Conservation (phyloP, 1,140 invertebrate species). For the Pseudomyrmex sp. region DNA sequence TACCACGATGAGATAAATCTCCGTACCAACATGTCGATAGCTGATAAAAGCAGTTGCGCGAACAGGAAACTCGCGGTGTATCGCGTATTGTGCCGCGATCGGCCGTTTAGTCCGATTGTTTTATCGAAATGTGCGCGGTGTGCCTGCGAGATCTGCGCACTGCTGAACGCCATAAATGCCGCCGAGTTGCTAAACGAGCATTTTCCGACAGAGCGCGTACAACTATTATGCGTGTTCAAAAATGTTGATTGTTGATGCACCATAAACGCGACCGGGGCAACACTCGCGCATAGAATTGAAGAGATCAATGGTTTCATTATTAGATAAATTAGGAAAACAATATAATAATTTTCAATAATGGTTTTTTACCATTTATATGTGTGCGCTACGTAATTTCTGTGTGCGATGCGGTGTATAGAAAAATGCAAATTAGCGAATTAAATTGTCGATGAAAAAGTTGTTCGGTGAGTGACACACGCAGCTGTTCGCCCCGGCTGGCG, state of each 20-base stretch:
- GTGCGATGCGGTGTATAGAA: too few species aligned
- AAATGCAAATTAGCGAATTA: not conserved
- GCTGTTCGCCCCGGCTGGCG: not conserved
- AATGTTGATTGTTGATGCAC: not conserved
- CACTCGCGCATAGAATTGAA: too few species aligned
- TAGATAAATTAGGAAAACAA: too few species aligned
- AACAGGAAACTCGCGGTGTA: slow-evolving; percentile 41
- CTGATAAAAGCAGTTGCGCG: slow-evolving; percentile 70
- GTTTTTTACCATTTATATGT: too few species aligned
- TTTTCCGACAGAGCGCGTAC: slow-evolving; percentile 7
- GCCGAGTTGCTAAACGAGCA: not conserved
- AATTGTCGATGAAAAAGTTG: slow-evolving; percentile 63
- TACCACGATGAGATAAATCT: slow-evolving; percentile 67
- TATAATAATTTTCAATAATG: too few species aligned
- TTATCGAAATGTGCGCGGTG: slow-evolving; percentile 61
- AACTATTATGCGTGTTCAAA: not conserved
- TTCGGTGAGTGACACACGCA: slow-evolving; percentile 31
- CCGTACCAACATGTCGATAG: slow-evolving; percentile 60
- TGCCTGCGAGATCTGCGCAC: slow-evolving; percentile 24
- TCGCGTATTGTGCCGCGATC: slow-evolving; percentile 66
- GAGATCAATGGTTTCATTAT: too few species aligned
- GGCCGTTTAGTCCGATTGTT: slow-evolving; percentile 70
- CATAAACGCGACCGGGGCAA: too few species aligned
- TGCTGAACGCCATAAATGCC: slow-evolving; percentile 8
- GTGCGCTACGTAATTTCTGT: too few species aligned